Percentiles rank a stretch among this genome's conserved stretches.
phyloP scores from a whole-genome alignment of 2,797 vertebrate genomes.

The Tangara arthus region DNA sequence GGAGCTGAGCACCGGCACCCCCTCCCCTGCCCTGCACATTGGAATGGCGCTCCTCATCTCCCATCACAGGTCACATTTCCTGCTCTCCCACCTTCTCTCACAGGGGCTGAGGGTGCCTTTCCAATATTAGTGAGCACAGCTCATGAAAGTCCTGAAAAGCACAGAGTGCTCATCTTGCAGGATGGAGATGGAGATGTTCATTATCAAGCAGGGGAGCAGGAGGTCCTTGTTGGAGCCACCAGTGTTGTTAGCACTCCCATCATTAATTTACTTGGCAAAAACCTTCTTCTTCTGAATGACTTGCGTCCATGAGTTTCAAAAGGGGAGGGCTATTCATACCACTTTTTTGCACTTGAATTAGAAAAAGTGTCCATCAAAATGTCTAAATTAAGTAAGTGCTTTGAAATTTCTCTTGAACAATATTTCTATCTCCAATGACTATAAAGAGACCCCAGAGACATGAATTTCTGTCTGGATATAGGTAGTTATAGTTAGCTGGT shows the following conservation, averaged over 20 bases:
- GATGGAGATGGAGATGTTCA: background rate
- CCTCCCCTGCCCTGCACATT: fast-evolving
- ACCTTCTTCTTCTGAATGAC: background rate
- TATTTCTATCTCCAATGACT: background rate
- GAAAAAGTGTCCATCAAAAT: background rate
- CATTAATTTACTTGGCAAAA: background rate
- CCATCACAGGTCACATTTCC: fast-evolving
- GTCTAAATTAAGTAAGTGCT: background rate
- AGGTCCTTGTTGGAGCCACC: background rate
- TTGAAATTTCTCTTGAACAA: background rate
- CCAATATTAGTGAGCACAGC: fast-evolving
- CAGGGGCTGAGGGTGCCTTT: background rate
- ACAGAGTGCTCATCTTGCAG: fast-evolving
- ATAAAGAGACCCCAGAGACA: background rate
- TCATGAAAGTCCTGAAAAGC: background rate
- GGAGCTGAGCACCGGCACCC: background rate
- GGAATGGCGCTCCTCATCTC: fast-evolving
- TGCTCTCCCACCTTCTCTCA: background rate
- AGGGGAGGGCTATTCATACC: background rate
- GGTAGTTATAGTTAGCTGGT: background rate
- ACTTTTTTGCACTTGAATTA: background rate
- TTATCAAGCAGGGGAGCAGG: background rate
- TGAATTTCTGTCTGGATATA: background rate
- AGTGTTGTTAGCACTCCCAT: background rate
- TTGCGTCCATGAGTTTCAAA: background rate